phyloP scores from a whole-genome alignment of 2,113 vertebrate genomes.

The Otis tarda region DNA sequence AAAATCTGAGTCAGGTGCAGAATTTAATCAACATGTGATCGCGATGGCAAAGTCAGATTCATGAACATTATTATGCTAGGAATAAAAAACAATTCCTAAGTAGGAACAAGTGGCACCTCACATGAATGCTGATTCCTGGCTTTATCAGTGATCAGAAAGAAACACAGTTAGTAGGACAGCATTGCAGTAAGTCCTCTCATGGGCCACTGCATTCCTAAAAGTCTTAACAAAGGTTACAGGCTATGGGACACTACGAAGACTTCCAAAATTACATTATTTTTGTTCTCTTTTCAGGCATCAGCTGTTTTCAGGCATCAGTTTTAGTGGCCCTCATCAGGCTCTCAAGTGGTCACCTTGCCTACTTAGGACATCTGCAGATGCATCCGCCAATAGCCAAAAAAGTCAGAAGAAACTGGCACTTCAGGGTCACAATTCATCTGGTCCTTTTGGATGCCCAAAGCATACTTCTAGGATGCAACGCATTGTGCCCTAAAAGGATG shows the following conservation, averaged over 20 bases:
- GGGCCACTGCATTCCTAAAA: neutral
- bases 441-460: neutral
- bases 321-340: neutral
- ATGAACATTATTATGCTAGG: neutral
- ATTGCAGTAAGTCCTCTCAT: neutral
- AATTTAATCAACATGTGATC: neutral
- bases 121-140: neutral
- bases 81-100: slow-evolving; percentile 7
- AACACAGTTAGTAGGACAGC: neutral
- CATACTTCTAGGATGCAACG: neutral
- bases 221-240: neutral
- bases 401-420: neutral
- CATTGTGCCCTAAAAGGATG: neutral
- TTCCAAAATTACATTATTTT: neutral
- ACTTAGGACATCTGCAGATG: neutral
- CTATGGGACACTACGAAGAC: neutral
- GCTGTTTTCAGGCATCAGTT: neutral
- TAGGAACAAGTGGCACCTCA: neutral
- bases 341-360: neutral
- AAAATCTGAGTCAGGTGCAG: neutral
- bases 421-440: neutral
- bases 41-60: neutral
- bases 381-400: neutral
- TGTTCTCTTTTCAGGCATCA: neutral
- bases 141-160: neutral